Evolutionary conservation across 2,888 invertebrate species (phyloP), one percentile per base, ranked within the genome.

Genomic region (Nymphalis c-album): DNA sequence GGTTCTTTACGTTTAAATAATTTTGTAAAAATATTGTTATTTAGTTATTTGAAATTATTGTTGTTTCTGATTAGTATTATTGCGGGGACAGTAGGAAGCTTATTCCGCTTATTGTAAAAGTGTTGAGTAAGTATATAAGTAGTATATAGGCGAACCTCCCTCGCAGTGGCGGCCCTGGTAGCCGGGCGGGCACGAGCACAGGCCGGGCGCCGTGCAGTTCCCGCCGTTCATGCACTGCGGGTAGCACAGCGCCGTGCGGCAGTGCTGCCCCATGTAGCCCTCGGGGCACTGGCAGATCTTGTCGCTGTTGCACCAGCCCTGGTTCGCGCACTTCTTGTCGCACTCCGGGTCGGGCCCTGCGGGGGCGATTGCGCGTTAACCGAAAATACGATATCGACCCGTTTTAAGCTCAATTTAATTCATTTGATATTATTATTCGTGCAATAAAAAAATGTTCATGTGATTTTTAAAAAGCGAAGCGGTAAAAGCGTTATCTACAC

Each of bases 171-270:
- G 93, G 58, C 97, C 98, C 90, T 98, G 97, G 88, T 97, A 98
- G 16, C 98, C 98, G n/a, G 95, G 93, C 17, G 96, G 96, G 79
- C 97, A 98, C 71, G 96, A 96, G 84, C 98, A 98, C 4, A 96
- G 93, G 1, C 97, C 97, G 6, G 98, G 98, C 40, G 97, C 96
- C 20, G 97, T 97, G 84, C 98, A 98, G 81, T 96, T 97, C 10
- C 98, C 98, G 7, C 97, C 97, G 86, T 98, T 97, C 95, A 97
- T 95, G 81, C 98, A 98, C 81, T 96, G 96, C 45, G 98, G 97
- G 90, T 97, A 98, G 82, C 98, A 98, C 50, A 98, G 93, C 47
- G 98, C 97, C 72, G 96, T 97, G 80, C 96, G 95, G 78, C 98
- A 98, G 83, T 97, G 96, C 78, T 96, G 97, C 3, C 98, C 98